Evolutionary conservation across 2,888 invertebrate genomes (phyloP), one percentile per base, ranked within the genome.

Genomic region (Fragum whitleyi): DNA sequence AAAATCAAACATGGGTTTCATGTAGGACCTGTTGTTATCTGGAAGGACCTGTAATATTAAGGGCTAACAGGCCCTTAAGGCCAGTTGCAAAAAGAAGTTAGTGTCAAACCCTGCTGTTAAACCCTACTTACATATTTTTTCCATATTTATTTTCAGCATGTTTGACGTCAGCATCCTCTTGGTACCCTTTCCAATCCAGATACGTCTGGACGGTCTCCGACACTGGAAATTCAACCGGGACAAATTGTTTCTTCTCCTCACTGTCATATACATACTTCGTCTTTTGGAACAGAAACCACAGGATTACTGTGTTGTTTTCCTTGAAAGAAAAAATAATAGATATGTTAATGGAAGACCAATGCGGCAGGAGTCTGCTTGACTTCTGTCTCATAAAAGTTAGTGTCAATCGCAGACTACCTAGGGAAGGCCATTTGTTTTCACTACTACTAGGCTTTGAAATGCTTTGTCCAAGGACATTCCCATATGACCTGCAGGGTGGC

Each of bases 211-310:
- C 77, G 3, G 89, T 85, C 76, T 90, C 87, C 68, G 97, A 95
- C 5, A 97, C 95, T 0, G 99, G 99, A 94, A 98, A 99, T 85
- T 96, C 96, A 32, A 99, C 95, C 0, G 97, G 96, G 76, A 95
- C 95, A 93, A 99, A 99, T 65, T 94, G 94, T 88, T 97, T 97
- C 86, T 96, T 97, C 16, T 97, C 96, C 87, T 96, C 95, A 11
- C 87, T 87, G 92, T 97, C 96, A 96, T 97, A 99, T 55, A 97
- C 95, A 94, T 99, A 99, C 94, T 98, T 98, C 6, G 98, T 97
- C 94, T 99, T 99, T 96, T 99, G 99, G 94, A 99, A 99, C 88
- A 96, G 96, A 93, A 99, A 98, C 97, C 97, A 99, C 39, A 96
- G 94, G 57, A 91, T 90, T 3, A 86, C 85, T n/a, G 88, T 83